Evolutionary conservation across 2,113 vertebrate species (phyloP), one percentile per base, ranked within the genome.

Genomic region (Lucifuga dentata): DNA sequence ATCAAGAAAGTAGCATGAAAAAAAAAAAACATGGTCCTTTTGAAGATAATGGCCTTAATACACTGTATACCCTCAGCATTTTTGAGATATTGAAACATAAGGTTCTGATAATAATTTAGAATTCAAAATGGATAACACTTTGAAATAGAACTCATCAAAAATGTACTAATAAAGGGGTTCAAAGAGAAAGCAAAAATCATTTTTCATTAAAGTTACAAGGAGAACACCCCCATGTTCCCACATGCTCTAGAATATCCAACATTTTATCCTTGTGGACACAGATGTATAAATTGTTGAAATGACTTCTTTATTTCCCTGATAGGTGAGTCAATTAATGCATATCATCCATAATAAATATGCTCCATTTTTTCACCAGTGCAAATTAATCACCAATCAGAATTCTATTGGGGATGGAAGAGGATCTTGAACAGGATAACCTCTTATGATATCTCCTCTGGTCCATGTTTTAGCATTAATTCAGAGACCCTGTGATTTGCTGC

Each of bases 341-440:
- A 21, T 53, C 59, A 58, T 53, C 21, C 21, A 43, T 15, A 23
- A 0, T 32, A 52, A 48, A 26, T 32, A 23, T 55, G 36, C 20
- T 67, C 3, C 3, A 56, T 83, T 86, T 81, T 88, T 65, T 36
- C 50, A 74, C 53, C 53, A 23, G 49, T 68, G 52, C 67, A 50
- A 64, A 77, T 67, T 60, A 76, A 76, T 69, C 78, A 72, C 81
- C 59, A 81, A 68, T 79, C 38, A 20, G 16, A 32, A 53, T 69
- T 69, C 1, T 12, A 23, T 43, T 46, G 44, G 20, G 68, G 40
- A 12, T 35, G 3, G 56, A 40, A 71, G 53, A 52, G 33, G 36
- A 58, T 69, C 64, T 35, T 68, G 41, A 58, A 20, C 16, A 20
- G 48, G 20, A 49, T 38, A 68, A 36, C 52, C 45, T 63, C 46